Base-by-base conservation (phyloP, 2,888 invertebrate species). In the Meliscaeva auricollis region DNA sequence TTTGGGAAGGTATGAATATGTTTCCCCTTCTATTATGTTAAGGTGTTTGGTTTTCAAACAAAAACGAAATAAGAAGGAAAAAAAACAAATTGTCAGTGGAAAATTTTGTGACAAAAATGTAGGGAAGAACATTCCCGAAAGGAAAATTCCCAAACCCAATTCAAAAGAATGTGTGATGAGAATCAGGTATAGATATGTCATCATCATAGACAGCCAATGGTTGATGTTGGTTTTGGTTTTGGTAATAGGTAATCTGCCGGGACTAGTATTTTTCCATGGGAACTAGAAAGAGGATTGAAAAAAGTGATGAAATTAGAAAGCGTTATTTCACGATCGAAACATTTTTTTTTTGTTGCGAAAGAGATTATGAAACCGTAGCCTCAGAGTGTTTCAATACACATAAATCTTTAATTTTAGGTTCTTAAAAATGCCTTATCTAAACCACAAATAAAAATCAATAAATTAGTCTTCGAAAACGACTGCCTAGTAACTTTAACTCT, bases 11-110 rank as follows among this genome's bases (percentile, higher is more conserved):
- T n/a, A n/a, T n/a, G n/a, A n/a, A n/a, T n/a, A 30, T 30, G 3
- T 54, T 54, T 54, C 30, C 54, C 15, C 30, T 32, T 32, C 2
- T 15, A 52, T 11, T 13, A 9, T 38, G 38, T 35, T 9, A 11
- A 13, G 13, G 6, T 38, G 9, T 13, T n/a, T 22, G 8, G n/a
- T n/a, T 60, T 17, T 11, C 13, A 35, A 13, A 35, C 32, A 15
- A 52, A 38, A 4, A 32, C n/a, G n/a, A n/a, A n/a, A n/a, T n/a
- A n/a, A n/a, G n/a, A n/a, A n/a, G n/a, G n/a, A n/a, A n/a, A n/a
- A n/a, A n/a, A 11, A 38, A 69, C 17, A 8, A 56, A 56, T 52
- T 32, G 9, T 7, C 11, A 56, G 11, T 81, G 80, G 80, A 70
- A 75, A 80, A 54, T 75, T 81, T 64, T 56, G 38, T 54, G 48